Evolutionary conservation across 2,113 vertebrate species (phyloP), one percentile per base, ranked within the genome.

Genomic region (Sterna hirundo): DNA sequence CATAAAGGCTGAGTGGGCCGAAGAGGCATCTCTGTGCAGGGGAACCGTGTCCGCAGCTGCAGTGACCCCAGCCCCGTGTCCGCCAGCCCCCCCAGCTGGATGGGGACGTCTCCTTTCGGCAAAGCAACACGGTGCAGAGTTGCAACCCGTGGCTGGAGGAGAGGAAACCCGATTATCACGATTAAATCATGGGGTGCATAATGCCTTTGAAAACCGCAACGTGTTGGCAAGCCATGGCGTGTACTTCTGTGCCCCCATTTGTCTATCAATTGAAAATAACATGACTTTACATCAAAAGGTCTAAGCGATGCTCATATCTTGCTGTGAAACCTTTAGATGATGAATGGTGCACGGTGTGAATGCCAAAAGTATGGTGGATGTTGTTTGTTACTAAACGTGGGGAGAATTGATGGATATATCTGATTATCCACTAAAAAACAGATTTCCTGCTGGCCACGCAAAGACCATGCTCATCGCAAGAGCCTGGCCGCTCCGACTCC

Each of bases 1-100:
- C 10, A 5, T 8, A 21, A 34, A 34, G 42, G 27, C 23, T 44
- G 55, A 0, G 0, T 30, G 61, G 30, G 47, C 40, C 0, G 2
- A 36, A 40, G 1, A 9, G 19, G 22, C 4, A 16, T 15, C 83
- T 11, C 0, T 0, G 5, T 36, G 70, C 16, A 6, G 13, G 17
- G 38, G 66, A 6, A 7, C n/a, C 2, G 4, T 21, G 90, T 12
- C 86, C 3, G 2, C 40, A n/a, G 38, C 21, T 15, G 27, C 54
- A 5, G 44, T 5, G 72, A 36, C 36, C 40, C 8, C 46, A 77
- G 20, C 4, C 30, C 68, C 0, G 2, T 8, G 74, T 26, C 13
- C 61, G 3, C 16, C 1, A 0, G 20, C 19, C 64, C 55, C 55
- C 49, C 6, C 0, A 2, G 30, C 25, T 6, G 40, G 27, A 19